Percentiles rank a stretch among this genome's conserved stretches.
Conservation (phyloP, 2,113 vertebrate species). For the Procapra przewalskii region DNA sequence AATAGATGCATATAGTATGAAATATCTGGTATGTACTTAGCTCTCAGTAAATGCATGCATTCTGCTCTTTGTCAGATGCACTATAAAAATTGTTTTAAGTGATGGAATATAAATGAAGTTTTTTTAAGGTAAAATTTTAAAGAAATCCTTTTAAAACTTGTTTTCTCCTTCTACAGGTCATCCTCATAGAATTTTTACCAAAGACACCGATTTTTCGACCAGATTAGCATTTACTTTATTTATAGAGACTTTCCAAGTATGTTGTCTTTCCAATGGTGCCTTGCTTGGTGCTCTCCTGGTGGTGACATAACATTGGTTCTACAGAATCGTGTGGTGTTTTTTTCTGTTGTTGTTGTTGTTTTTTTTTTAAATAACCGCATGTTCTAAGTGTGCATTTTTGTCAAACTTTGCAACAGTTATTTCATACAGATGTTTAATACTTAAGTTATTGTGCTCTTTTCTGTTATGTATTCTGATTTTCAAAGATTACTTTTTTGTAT, state of each 20-base stretch:
- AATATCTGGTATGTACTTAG: neutral
- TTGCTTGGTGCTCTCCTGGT: slow-evolving; percentile 89
- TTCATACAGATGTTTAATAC: slow-evolving; percentile 82
- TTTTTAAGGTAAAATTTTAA: neutral
- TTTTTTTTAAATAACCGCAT: slow-evolving; percentile 72
- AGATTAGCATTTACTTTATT: slow-evolving; percentile 86
- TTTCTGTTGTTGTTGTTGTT: neutral
- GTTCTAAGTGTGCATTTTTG: slow-evolving; percentile 81
- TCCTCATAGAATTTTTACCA: slow-evolving; percentile 99
- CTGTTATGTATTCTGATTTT: slow-evolving; percentile 82
- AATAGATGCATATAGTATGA: neutral
- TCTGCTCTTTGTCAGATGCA: neutral
- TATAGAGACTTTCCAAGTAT: slow-evolving; percentile 85
- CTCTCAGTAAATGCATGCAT: neutral
- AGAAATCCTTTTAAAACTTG: slow-evolving; percentile 37
- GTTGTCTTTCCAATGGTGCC: slow-evolving; percentile 92
- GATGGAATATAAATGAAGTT: neutral
- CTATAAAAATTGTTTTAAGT: neutral
- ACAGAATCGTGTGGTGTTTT: slow-evolving; percentile 83
- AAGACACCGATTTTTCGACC: slow-evolving; percentile 99
- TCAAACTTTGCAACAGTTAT: slow-evolving; percentile 78
- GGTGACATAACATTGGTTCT: slow-evolving; percentile 85
- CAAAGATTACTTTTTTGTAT: slow-evolving; percentile 77
- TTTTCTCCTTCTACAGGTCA: slow-evolving; percentile 87
- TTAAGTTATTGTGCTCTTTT: slow-evolving; percentile 85